phyloP scores from a whole-genome alignment of 2,888 invertebrate genomes.

The Furcula furcula region DNA sequence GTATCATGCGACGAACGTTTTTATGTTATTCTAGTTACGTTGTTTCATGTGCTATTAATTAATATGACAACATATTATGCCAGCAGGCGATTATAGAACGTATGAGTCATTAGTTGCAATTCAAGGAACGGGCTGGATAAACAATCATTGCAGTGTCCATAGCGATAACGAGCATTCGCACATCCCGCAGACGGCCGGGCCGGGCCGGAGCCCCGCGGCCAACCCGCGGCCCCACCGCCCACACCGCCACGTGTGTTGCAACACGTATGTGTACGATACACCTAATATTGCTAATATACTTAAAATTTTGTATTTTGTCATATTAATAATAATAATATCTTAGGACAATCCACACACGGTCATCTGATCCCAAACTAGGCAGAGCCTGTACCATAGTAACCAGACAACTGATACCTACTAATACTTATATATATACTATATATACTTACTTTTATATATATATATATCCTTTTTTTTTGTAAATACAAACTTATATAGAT shows the following conservation, averaged over 20 bases:
- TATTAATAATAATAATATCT: too few relatives aligned
- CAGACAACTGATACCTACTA: too few relatives aligned
- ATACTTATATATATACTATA: too few relatives aligned
- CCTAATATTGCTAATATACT: too few relatives aligned
- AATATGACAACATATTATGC: constrained; percentile 31
- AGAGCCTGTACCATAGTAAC: too few relatives aligned
- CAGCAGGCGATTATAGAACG: constrained; percentile 58
- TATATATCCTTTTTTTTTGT: too few relatives aligned
- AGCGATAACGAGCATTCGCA: constrained; percentile 78
- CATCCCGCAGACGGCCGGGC: constrained; percentile 63
- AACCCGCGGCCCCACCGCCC: constrained; percentile 19
- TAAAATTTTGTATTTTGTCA: too few relatives aligned
- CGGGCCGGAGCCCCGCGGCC: constrained; percentile 19
- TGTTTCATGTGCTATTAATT: constrained; percentile 16
- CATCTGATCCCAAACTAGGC: too few relatives aligned
- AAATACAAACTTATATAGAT: too few relatives aligned
- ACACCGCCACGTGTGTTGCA: constrained; percentile 36
- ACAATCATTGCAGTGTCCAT: constrained; percentile 79
- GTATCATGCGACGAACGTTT: constrained; percentile 1
- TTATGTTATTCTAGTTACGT: constrained; percentile 1
- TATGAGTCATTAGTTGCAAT: constrained; percentile 77
- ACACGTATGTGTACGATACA: too few relatives aligned
- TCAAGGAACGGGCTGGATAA: constrained; percentile 79
- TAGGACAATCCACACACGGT: too few relatives aligned
- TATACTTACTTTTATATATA: too few relatives aligned